phyloP scores from a whole-genome alignment of 2,113 vertebrate genomes.

The Prionailurus bengalensis region DNA sequence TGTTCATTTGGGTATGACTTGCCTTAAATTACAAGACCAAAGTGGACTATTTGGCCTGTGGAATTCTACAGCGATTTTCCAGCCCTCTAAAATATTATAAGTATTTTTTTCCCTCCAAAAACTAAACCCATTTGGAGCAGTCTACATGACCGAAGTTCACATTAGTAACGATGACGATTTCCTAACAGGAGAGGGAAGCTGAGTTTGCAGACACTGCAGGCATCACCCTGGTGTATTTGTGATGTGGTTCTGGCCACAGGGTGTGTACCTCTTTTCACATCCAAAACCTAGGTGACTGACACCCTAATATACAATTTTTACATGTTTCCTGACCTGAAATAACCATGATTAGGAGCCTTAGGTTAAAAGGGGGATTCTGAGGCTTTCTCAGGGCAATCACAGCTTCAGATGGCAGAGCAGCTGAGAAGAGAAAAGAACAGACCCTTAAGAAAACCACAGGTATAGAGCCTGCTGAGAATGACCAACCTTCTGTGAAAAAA shows the following conservation, averaged over 20 bases:
- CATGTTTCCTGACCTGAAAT: background rate
- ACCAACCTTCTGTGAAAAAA: background rate
- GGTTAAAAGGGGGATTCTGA: background rate
- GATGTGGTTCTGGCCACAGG: background rate
- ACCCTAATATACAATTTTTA: background rate
- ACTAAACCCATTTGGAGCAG: background rate
- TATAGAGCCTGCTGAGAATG: background rate
- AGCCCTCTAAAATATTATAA: conserved; percentile 18
- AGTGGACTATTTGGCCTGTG: background rate
- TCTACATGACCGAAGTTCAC: background rate
- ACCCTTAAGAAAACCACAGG: background rate
- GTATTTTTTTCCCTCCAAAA: background rate
- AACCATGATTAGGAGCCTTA: background rate
- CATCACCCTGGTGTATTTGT: background rate
- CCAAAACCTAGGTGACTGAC: background rate
- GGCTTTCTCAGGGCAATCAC: background rate
- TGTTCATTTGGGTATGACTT: background rate
- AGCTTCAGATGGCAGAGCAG: background rate
- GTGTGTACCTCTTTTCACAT: background rate
- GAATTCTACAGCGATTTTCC: background rate
- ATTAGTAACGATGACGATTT: background rate
- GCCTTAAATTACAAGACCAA: conserved; percentile 44
- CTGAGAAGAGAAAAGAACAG: background rate
- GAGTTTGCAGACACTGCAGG: background rate
- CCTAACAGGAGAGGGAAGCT: background rate